These are phyloP conservation scores for Buceros bicornis DNA, from an alignment of 2,797 vertebrate species.

Conservation along the genomic window DNA sequence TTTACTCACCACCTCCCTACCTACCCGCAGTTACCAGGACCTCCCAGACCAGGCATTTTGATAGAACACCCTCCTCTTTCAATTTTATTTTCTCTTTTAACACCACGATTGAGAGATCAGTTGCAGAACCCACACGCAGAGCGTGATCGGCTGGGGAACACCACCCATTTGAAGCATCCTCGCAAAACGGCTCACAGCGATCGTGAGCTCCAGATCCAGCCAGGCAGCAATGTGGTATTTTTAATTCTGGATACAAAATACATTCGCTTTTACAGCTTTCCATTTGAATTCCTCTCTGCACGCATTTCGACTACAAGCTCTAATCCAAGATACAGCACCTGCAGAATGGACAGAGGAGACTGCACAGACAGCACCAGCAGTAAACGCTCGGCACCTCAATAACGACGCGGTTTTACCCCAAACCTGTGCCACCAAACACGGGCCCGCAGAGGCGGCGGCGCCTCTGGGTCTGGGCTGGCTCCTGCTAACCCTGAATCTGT, in stretches of 20 bases:
- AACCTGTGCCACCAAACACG: not conserved
- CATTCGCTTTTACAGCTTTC: not conserved
- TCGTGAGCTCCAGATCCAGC: not conserved
- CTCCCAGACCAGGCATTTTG: not conserved
- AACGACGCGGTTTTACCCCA: not conserved
- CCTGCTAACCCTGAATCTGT: not conserved
- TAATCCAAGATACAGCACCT: not conserved
- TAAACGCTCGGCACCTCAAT: not conserved
- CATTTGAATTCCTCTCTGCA: not conserved
- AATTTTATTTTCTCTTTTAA: not conserved
- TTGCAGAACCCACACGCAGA: not conserved
- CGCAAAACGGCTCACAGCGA: not conserved
- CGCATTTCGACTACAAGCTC: not conserved
- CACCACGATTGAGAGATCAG: not conserved
- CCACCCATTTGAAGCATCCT: not conserved
- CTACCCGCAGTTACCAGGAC: not conserved
- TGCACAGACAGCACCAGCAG: not conserved
- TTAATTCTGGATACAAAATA: not conserved
- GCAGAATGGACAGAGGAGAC: not conserved
- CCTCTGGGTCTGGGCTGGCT: not conserved
- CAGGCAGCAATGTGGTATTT: not conserved
- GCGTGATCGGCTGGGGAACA: not conserved
- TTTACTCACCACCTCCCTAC: not conserved
- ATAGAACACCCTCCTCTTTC: not conserved
- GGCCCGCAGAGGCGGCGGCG: not conserved